Percentiles rank a stretch among this genome's conserved stretches.
These are phyloP conservation scores for Thamnophis elegans DNA, from an alignment of 2,797 vertebrate genomes.

Conservation along the genomic window DNA sequence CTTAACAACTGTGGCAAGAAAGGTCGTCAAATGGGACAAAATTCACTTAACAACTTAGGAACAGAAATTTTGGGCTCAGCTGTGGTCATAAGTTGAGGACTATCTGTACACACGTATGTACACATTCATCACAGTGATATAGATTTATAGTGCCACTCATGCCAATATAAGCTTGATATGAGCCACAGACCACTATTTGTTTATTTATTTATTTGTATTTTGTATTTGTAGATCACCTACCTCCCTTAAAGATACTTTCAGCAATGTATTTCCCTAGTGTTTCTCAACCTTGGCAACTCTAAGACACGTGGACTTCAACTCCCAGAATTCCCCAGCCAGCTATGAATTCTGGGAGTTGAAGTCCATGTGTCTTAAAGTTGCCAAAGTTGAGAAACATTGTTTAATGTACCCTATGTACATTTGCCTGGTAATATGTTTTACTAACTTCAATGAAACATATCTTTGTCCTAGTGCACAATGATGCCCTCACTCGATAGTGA, in stretches of 20 bases:
- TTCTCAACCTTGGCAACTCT: background rate
- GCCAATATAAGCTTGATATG: background rate
- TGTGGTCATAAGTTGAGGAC: background rate
- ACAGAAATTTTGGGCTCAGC: background rate
- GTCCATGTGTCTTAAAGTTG: background rate
- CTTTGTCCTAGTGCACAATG: background rate
- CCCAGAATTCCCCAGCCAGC: background rate
- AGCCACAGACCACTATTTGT: background rate
- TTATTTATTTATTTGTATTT: background rate
- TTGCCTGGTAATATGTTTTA: background rate
- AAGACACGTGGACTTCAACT: background rate
- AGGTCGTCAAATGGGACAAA: background rate
- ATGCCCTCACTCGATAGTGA: background rate
- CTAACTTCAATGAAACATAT: background rate
- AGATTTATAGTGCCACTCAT: background rate
- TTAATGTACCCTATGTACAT: background rate
- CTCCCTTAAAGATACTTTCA: background rate
- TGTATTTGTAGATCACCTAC: background rate
- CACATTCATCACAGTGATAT: background rate
- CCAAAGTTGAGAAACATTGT: background rate
- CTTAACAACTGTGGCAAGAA: background rate
- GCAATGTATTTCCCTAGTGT: background rate
- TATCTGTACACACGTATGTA: background rate
- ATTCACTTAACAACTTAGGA: background rate
- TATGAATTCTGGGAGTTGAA: background rate